These are phyloP conservation scores for Artibeus lituratus DNA, from an alignment of 2,797 vertebrate genomes.

Conservation along the genomic window DNA sequence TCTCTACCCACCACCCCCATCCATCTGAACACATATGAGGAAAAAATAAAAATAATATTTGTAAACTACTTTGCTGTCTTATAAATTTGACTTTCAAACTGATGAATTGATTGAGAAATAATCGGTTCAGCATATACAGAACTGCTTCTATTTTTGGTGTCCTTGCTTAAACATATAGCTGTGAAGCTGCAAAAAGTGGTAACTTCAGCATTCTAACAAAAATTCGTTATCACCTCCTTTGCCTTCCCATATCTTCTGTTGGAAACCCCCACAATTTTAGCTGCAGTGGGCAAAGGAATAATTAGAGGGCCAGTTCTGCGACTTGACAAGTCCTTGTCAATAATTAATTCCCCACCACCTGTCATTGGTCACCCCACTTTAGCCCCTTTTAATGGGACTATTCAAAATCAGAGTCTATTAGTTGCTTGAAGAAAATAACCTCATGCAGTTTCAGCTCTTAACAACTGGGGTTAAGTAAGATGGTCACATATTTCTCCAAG, in stretches of 20 bases:
- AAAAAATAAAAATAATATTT: neutral
- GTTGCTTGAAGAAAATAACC: neutral
- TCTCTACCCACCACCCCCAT: neutral
- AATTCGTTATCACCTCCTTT: neutral
- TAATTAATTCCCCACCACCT: neutral
- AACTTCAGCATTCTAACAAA: neutral
- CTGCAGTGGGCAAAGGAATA: neutral
- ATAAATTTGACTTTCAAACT: neutral
- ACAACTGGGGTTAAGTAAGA: neutral
- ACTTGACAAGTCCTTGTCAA: neutral
- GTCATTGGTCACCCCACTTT: neutral
- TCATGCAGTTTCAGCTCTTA: neutral
- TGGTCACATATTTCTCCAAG: neutral
- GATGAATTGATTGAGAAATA: neutral
- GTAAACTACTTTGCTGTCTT: neutral
- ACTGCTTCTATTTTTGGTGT: neutral
- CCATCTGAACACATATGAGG: neutral
- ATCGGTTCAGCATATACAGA: neutral
- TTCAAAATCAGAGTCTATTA: neutral
- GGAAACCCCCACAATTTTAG: neutral
- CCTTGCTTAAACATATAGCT: neutral
- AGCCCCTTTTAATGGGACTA: neutral
- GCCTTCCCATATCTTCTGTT: neutral
- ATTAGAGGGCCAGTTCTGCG: neutral
- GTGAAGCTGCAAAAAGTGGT: neutral